phyloP scores from a whole-genome alignment of 2,888 invertebrate species.

The Mythimna pallens region DNA sequence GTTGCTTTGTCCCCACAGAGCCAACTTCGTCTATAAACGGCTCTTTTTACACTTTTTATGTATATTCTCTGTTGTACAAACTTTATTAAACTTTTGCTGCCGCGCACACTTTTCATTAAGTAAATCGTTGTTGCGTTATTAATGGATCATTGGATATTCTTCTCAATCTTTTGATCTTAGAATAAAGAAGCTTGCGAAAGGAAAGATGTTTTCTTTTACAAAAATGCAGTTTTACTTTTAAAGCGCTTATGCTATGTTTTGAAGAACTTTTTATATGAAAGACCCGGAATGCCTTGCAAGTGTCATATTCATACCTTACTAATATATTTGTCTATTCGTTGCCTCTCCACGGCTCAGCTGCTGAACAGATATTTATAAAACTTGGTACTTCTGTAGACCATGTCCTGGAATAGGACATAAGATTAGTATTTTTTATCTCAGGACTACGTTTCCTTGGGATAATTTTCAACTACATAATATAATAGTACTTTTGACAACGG shows the following conservation, averaged over 20 bases:
- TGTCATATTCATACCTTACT: background rate
- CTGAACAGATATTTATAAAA: no score
- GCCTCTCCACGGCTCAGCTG: no score
- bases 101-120: conserved; percentile 69
- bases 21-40: conserved; percentile 73
- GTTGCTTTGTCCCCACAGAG: conserved; percentile 53
- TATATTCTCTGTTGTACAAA: conserved; percentile 64
- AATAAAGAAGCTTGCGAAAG: background rate
- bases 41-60: conserved; percentile 67
- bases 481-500: no score
- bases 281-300: no score
- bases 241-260: background rate
- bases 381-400: no score
- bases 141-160: conserved; percentile 63
- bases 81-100: conserved; percentile 71
- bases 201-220: conserved; percentile 9
- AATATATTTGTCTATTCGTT: no score
- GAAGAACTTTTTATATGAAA: background rate
- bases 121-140: conserved; percentile 70
- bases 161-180: conserved; percentile 31
- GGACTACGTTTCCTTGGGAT: background rate
- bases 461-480: background rate
- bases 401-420: no score
- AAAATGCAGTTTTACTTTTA: background rate
- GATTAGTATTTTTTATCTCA: background rate